These are phyloP conservation scores for Manacus vitellinus DNA, from an alignment of 2,113 vertebrate species.

Conservation along the genomic window DNA sequence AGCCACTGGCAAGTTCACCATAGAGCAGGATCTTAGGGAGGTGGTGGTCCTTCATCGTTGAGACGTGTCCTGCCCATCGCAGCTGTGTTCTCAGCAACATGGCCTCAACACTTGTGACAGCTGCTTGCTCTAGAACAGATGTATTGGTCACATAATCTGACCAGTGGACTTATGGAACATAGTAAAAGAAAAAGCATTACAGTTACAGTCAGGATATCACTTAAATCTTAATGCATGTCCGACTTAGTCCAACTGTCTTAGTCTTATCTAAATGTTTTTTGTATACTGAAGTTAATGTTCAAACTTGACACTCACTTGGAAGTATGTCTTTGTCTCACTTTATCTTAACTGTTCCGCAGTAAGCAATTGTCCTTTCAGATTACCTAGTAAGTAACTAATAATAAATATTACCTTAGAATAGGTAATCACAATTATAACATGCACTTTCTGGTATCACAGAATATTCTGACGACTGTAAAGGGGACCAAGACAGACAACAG, in stretches of 20 bases:
- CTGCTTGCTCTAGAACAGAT: too few relatives aligned
- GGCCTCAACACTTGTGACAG: too few relatives aligned
- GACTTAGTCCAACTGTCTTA: background rate
- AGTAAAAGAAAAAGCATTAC: background rate
- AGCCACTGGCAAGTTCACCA: too few relatives aligned
- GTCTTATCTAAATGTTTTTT: background rate
- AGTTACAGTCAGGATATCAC: background rate
- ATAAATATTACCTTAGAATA: background rate
- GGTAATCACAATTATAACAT: background rate
- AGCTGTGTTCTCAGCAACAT: too few relatives aligned
- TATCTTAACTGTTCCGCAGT: background rate
- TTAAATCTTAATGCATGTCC: background rate
- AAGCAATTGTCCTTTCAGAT: background rate
- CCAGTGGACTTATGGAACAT: background rate
- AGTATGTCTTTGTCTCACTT: background rate
- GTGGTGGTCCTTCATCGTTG: too few relatives aligned
- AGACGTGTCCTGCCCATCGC: too few relatives aligned
- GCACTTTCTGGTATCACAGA: background rate
- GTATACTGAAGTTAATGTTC: background rate
- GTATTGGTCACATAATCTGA: too few relatives aligned
- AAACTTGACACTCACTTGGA: background rate
- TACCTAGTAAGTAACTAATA: background rate
- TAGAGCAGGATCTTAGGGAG: too few relatives aligned
- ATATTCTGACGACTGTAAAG: background rate
- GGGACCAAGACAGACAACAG: background rate